Evolutionary conservation across 2,113 vertebrate species (phyloP).

Genomic region (Pholis gunnellus): DNA sequence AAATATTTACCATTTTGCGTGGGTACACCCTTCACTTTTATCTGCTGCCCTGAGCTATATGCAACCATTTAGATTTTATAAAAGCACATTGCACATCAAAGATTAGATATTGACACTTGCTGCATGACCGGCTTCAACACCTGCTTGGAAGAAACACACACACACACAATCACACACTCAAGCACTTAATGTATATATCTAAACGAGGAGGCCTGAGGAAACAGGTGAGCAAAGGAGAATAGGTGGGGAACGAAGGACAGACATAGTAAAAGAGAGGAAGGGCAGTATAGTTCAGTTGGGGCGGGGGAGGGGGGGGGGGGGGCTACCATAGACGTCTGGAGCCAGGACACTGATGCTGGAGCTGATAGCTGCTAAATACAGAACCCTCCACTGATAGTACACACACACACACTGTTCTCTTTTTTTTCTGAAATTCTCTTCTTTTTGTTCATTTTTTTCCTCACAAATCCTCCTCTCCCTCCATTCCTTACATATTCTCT

Average conservation of each 20-base stretch:
- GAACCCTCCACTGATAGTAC: slow-evolving; percentile 60
- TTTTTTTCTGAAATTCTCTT: slow-evolving; percentile 34
- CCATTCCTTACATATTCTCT: slow-evolving; percentile 32
- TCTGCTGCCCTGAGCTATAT: slow-evolving; percentile 27
- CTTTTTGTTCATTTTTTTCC: slow-evolving; percentile 28
- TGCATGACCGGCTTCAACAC: slow-evolving; percentile 39
- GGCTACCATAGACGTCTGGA: slow-evolving; percentile 73
- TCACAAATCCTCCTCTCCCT: slow-evolving; percentile 10
- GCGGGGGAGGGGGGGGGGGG: slow-evolving; percentile 24
- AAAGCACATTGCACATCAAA: slow-evolving; percentile 31
- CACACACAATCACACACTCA: slow-evolving; percentile 11
- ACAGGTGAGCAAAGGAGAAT: slow-evolving; percentile 65
- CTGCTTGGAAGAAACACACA: slow-evolving; percentile 43
- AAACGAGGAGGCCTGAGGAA: slow-evolving; percentile 21
- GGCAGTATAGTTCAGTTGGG: slow-evolving; percentile 34
- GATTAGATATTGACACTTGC: slow-evolving; percentile 37
- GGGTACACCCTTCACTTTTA: slow-evolving; percentile 32
- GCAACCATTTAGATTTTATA: slow-evolving; percentile 32
- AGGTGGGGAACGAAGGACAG: slow-evolving; percentile 12
- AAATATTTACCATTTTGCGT: slow-evolving; percentile 44
- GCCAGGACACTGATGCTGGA: slow-evolving; percentile 78
- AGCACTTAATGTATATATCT: background rate
- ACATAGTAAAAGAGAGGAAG: slow-evolving; percentile 22
- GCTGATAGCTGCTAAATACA: slow-evolving; percentile 70
- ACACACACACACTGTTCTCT: slow-evolving; percentile 29